Conservation (phyloP, 2,113 vertebrate genomes). For the Otis tarda region DNA sequence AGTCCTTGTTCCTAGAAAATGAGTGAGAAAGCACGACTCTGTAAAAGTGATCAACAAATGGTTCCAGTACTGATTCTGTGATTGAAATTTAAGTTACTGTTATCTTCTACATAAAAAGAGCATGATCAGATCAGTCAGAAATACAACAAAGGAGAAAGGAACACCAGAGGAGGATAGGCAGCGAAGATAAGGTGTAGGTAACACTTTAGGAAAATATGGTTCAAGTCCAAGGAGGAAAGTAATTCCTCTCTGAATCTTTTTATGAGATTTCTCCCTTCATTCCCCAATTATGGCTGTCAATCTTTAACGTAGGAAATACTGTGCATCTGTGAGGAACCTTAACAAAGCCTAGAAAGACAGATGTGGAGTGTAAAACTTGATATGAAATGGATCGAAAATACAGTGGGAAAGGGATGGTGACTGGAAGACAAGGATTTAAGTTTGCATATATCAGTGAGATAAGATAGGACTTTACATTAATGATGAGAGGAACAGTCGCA, state of each 20-base stretch:
- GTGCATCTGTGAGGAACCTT: background rate
- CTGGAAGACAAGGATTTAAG: background rate
- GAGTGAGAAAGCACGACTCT: background rate
- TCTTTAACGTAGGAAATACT: background rate
- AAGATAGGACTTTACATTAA: background rate
- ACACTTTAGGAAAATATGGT: background rate
- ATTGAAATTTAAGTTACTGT: background rate
- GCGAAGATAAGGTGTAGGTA: background rate
- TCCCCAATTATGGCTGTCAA: background rate
- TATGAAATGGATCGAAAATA: background rate
- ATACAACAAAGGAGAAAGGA: background rate
- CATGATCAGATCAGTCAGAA: background rate
- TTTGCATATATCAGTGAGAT: background rate
- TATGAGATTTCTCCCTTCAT: background rate
- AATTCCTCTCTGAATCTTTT: background rate
- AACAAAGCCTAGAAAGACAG: background rate
- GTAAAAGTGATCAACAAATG: background rate
- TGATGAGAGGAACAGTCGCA: background rate
- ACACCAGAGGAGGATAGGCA: background rate
- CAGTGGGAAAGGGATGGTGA: background rate
- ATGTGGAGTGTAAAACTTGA: background rate
- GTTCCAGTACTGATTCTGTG: background rate
- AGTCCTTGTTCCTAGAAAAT: background rate
- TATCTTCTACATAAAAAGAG: background rate
- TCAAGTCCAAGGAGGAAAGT: background rate